Conservation (phyloP, 2,113 vertebrate species). For the Saccopteryx bilineata region DNA sequence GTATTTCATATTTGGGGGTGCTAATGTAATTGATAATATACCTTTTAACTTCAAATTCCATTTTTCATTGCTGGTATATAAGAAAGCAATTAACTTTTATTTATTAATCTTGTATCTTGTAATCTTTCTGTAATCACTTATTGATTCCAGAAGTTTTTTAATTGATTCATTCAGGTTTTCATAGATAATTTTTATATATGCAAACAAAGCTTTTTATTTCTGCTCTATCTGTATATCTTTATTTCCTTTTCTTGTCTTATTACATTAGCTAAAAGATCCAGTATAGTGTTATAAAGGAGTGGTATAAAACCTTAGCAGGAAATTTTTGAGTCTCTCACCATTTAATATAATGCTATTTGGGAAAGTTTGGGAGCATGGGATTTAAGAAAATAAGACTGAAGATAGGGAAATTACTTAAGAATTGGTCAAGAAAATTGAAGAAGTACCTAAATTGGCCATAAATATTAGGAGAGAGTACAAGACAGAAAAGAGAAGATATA, state of each 20-base stretch:
- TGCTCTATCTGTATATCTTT: background rate
- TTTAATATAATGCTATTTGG: background rate
- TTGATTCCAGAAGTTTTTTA: background rate
- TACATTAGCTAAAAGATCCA: background rate
- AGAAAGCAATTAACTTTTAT: background rate
- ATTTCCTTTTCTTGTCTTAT: background rate
- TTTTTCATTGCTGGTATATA: background rate
- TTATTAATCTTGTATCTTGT: background rate
- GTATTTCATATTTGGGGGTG: background rate
- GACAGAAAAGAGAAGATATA: background rate
- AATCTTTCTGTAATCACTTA: background rate
- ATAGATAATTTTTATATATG: background rate
- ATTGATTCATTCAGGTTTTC: background rate
- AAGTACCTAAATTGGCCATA: background rate
- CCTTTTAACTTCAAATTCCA: background rate
- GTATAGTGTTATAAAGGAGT: background rate
- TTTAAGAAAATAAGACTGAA: background rate
- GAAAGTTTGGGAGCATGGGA: background rate
- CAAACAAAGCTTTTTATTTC: background rate
- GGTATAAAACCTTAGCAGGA: background rate
- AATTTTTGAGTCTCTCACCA: background rate
- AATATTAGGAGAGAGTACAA: background rate
- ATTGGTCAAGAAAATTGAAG: background rate
- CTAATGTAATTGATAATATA: background rate
- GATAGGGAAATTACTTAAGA: background rate